Conservation (phyloP, 2,797 vertebrate species). For the Xenopus petersii region DNA sequence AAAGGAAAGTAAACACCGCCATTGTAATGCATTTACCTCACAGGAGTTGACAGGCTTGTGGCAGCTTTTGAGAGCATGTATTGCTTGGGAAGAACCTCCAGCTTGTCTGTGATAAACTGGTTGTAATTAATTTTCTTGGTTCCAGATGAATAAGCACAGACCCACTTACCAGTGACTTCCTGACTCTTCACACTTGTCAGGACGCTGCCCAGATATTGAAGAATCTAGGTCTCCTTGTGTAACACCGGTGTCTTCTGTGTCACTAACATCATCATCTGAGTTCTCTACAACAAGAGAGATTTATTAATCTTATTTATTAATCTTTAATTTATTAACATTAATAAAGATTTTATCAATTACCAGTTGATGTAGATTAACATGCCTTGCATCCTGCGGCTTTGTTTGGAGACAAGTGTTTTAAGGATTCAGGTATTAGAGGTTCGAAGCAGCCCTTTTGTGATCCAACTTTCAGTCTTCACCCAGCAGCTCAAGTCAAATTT, state of each 20-base stretch:
- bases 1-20: not conserved
- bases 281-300: constrained; percentile 52
- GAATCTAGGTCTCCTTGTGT: constrained; percentile 83
- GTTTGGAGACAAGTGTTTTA: too few relatives aligned
- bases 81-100: constrained; percentile 88
- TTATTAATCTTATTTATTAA: too few relatives aligned
- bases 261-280: constrained; percentile 61
- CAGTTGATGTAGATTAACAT: too few relatives aligned
- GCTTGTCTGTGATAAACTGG: constrained; percentile 88
- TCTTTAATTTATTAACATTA: too few relatives aligned
- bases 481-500: too few relatives aligned
- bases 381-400: too few relatives aligned
- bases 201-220: constrained; percentile 77
- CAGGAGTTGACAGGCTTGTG: constrained; percentile 85
- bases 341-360: too few relatives aligned
- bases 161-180: constrained; percentile 78
- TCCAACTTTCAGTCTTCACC: too few relatives aligned
- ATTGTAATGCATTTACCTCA: constrained; percentile 69
- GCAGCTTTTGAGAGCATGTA: constrained; percentile 92
- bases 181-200: constrained; percentile 48
- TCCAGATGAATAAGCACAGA: constrained; percentile 88
- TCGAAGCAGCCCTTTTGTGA: too few relatives aligned
- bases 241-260: constrained; percentile 75
- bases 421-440: too few relatives aligned
- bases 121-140: constrained; percentile 88